Conservation (phyloP, 2,113 vertebrate species). For the Perca schrenkii region DNA sequence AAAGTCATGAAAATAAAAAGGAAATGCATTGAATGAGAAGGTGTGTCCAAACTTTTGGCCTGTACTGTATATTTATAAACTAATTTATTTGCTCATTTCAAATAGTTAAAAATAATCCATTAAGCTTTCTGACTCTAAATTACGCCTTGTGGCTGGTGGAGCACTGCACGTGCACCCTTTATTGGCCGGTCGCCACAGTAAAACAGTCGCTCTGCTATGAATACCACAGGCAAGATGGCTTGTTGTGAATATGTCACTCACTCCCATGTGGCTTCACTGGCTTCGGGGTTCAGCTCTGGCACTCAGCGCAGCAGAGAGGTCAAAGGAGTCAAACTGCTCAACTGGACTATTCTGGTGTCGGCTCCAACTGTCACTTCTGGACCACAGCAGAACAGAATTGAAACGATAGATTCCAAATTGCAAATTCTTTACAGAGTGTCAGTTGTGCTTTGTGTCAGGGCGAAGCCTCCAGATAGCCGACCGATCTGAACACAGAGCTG, state of each 20-base stretch:
- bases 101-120: not conserved
- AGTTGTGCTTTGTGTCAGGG: conserved; percentile 16
- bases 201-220: conserved; percentile 13
- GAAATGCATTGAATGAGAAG: no score
- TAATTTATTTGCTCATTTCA: not conserved
- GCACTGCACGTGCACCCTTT: not conserved
- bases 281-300: conserved; percentile 6
- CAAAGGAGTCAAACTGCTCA: conserved; percentile 1
- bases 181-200: not conserved
- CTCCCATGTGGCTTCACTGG: not conserved
- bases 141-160: not conserved
- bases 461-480: conserved; percentile 34
- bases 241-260: not conserved
- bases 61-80: not conserved
- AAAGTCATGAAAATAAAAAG: no score
- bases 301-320: conserved; percentile 8
- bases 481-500: conserved; percentile 13
- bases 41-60: no score
- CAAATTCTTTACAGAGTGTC: conserved; percentile 46
- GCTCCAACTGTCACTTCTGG: conserved; percentile 24
- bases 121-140: not conserved
- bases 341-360: conserved; percentile 5
- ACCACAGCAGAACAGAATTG: not conserved
- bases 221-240: not conserved
- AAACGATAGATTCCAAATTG: conserved; percentile 26